Conservation (phyloP, 2,113 vertebrate genomes). For the Amphiprion percula region DNA sequence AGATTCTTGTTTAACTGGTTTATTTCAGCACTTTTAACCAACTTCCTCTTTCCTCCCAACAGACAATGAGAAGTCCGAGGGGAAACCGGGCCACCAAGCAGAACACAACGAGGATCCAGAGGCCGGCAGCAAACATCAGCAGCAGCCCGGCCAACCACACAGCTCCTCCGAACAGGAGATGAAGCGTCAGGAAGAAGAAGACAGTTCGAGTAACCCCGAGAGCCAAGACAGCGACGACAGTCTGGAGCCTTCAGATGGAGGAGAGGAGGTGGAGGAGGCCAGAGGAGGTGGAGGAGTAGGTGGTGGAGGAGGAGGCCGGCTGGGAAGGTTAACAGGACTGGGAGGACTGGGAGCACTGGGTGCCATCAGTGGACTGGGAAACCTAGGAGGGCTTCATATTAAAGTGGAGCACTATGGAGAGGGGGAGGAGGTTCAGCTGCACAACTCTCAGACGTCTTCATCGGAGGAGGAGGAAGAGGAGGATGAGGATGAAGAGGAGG, state of each 20-base stretch:
- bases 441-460: constrained; percentile 89
- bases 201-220: constrained; percentile 96
- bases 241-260: constrained; percentile 93
- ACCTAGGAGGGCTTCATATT: constrained; percentile 94
- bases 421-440: constrained; percentile 90
- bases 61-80: constrained; percentile 96
- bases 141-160: constrained; percentile 80
- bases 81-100: constrained; percentile 91
- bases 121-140: constrained; percentile 89
- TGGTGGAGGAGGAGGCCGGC: constrained; percentile 50
- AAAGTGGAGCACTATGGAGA: constrained; percentile 97
- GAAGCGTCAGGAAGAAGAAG: constrained; percentile 94
- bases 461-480: constrained; percentile 92
- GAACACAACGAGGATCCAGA: constrained; percentile 94
- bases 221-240: constrained; percentile 98
- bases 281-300: constrained; percentile 68
- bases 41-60: constrained; percentile 64
- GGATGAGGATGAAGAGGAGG: constrained; percentile 89
- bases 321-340: constrained; percentile 52
- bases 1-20: no score
- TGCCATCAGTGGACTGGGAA: constrained; percentile 84
- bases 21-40: not conserved
- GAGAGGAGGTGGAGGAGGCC: constrained; percentile 85
- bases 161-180: constrained; percentile 90
- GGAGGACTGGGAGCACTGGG: constrained; percentile 86